These are phyloP conservation scores for Dicrostonyx torquatus DNA, from an alignment of 2,797 vertebrate genomes.

Conservation along the genomic window DNA sequence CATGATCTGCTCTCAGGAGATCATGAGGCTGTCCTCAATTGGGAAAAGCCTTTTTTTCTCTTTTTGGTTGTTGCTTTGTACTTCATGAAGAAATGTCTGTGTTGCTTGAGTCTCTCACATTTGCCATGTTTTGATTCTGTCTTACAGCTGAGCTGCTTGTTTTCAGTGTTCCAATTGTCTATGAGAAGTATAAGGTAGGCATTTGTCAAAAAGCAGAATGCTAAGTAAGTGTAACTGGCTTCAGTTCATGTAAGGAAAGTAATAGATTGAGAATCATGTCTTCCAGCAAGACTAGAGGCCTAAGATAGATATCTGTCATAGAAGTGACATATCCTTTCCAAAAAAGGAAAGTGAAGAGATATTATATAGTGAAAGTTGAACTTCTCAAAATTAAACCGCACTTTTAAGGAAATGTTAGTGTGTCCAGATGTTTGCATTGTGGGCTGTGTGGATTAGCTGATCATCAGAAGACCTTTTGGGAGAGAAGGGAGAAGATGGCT, in stretches of 20 bases:
- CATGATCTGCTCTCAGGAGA: neutral
- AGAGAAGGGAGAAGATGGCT: neutral
- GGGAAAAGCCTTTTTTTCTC: neutral
- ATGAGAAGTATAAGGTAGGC: slow-evolving; percentile 96
- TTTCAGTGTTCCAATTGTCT: slow-evolving; percentile 92
- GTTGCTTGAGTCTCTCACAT: neutral
- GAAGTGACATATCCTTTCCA: neutral
- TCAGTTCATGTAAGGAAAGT: neutral
- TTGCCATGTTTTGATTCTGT: neutral
- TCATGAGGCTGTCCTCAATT: neutral
- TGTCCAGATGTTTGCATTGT: neutral
- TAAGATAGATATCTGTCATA: neutral
- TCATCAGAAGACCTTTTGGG: neutral
- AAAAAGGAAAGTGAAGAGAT: neutral
- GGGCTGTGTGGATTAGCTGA: neutral
- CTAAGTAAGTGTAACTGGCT: neutral
- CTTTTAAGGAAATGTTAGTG: neutral
- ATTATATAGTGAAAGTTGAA: slow-evolving; percentile 15
- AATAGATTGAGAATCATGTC: neutral
- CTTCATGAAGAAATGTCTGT: neutral
- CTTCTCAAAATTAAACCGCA: slow-evolving; percentile 4
- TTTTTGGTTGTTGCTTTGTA: neutral
- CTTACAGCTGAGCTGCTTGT: slow-evolving; percentile 91
- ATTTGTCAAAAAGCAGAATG: neutral
- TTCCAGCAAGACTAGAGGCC: neutral